phyloP scores from a whole-genome alignment of 1,140 invertebrate species.

The Papilio glaucus region DNA sequence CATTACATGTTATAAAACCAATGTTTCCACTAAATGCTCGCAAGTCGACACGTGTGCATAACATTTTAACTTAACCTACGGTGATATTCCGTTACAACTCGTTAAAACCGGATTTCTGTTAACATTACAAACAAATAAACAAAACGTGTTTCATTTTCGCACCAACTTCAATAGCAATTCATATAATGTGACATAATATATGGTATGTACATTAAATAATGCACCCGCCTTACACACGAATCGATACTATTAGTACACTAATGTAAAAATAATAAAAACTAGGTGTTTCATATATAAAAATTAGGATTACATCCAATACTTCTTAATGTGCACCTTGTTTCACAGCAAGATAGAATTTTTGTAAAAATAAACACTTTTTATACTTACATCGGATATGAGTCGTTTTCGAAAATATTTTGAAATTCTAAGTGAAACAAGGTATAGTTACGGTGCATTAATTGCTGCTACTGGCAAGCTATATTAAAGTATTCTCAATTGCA shows the following conservation, averaged over 20 bases:
- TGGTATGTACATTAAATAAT: not conserved
- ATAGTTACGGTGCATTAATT: not conserved
- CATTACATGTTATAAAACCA: slow-evolving; percentile 44
- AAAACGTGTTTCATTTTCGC: not conserved
- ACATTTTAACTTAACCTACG: slow-evolving; percentile 19
- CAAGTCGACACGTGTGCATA: slow-evolving; percentile 43
- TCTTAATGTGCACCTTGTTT: too few relatives aligned
- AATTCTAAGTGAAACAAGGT: too few relatives aligned
- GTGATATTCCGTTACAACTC: too few relatives aligned
- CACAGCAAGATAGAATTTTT: too few relatives aligned
- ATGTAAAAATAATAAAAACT: not conserved
- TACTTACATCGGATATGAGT: too few relatives aligned
- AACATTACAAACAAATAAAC: not conserved
- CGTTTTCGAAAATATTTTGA: too few relatives aligned
- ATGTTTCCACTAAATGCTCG: slow-evolving; percentile 58
- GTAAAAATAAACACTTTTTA: too few relatives aligned
- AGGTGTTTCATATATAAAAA: not conserved
- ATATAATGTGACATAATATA: not conserved
- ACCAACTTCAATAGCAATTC: not conserved
- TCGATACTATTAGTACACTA: not conserved
- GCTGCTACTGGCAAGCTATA: not conserved
- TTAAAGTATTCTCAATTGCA: not conserved
- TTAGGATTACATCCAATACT: not conserved
- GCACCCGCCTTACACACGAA: not conserved
- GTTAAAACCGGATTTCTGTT: not conserved